phyloP scores from a whole-genome alignment of 2,113 vertebrate genomes.

The Vidua chalybeata region DNA sequence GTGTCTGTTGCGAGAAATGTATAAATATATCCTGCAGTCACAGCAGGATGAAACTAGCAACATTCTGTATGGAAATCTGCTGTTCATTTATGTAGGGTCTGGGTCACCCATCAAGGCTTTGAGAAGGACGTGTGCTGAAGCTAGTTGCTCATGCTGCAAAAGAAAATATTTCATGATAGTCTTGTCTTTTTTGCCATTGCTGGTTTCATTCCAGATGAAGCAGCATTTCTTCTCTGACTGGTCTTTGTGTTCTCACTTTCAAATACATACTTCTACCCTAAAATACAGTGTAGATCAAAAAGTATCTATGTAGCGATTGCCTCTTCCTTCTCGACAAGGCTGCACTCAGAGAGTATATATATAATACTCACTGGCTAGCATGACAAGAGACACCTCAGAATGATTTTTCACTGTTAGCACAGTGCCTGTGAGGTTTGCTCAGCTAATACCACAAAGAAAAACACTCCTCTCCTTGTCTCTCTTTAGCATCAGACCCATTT shows the following conservation, averaged over 20 bases:
- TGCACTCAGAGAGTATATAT: neutral
- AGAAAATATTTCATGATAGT: neutral
- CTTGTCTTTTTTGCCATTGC: neutral
- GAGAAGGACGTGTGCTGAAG: neutral
- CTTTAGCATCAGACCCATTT: neutral
- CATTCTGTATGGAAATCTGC: neutral
- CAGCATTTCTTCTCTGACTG: neutral
- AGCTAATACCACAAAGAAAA: slow-evolving; percentile 21
- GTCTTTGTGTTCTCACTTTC: neutral
- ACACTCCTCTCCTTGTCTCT: neutral
- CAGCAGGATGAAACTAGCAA: neutral
- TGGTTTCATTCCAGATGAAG: neutral
- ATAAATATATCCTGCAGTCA: neutral
- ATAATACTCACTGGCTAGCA: neutral
- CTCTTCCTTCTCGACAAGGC: neutral
- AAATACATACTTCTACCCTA: neutral
- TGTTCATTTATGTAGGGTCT: neutral
- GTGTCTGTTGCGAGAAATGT: neutral
- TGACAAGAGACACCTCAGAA: neutral
- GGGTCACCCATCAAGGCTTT: neutral
- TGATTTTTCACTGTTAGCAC: slow-evolving; percentile 24
- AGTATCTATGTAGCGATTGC: neutral
- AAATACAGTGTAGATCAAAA: neutral
- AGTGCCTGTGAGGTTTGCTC: neutral
- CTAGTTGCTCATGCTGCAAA: neutral